Evolutionary conservation across 2,113 vertebrate species (phyloP).

Genomic region (Callorhinus ursinus): DNA sequence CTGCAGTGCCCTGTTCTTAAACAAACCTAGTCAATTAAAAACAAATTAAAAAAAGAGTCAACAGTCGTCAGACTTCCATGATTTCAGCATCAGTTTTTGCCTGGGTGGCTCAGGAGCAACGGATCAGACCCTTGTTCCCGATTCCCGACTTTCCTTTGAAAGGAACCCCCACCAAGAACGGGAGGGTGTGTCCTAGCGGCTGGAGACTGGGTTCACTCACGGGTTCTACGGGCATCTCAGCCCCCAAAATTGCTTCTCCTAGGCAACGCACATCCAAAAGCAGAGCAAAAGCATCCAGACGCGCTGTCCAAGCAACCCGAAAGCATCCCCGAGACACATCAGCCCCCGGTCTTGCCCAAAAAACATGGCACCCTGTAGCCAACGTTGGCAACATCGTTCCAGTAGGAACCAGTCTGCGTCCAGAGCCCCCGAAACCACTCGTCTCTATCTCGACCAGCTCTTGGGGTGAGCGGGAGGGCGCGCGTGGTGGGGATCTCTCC

Average conservation of each 20-base stretch:
- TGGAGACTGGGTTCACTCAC: accelerated
- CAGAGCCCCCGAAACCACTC: accelerated
- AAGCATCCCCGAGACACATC: accelerated
- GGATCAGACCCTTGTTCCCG: accelerated
- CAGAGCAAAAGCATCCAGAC: accelerated
- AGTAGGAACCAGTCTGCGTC: accelerated
- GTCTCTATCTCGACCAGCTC: accelerated
- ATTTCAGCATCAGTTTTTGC: accelerated
- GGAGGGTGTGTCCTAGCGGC: background rate
- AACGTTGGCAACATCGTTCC: accelerated
- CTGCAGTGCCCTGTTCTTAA: accelerated
- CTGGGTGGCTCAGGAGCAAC: accelerated
- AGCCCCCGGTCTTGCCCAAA: accelerated
- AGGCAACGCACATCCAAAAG: accelerated
- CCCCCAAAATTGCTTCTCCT: background rate
- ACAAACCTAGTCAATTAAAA: accelerated
- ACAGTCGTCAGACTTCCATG: accelerated
- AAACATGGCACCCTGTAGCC: accelerated
- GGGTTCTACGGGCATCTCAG: accelerated
- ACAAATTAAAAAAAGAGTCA: background rate
- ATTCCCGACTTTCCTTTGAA: background rate
- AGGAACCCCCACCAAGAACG: background rate
- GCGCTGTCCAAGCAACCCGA: accelerated
- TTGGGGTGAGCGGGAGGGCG: accelerated
- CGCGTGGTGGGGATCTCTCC: accelerated